Evolutionary conservation across 2,113 vertebrate genomes (phyloP).

Genomic region (Sphyrna mokarran): DNA sequence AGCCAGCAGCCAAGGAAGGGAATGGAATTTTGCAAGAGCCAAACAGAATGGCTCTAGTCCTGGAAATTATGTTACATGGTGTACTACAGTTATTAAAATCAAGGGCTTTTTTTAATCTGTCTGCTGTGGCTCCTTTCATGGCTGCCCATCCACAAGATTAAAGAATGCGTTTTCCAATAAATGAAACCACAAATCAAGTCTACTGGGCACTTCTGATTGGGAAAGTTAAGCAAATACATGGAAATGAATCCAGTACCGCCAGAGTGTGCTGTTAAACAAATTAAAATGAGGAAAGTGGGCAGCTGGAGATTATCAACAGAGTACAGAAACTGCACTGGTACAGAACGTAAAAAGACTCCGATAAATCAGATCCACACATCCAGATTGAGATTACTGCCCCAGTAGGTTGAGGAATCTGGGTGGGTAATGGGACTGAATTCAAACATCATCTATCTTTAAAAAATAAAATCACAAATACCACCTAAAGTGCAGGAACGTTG

Average conservation of each 20-base stretch:
- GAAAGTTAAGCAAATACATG: not conserved
- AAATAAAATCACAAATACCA: not conserved
- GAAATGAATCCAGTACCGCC: not conserved
- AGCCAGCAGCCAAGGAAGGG: not conserved
- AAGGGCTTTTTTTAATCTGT: not conserved
- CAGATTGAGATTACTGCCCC: not conserved
- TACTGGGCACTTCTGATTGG: not conserved
- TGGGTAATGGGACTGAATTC: not conserved
- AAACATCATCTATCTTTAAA: not conserved
- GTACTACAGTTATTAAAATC: not conserved
- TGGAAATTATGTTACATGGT: not conserved
- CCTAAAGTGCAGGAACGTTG: not conserved
- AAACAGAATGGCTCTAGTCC: not conserved
- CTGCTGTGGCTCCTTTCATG: not conserved
- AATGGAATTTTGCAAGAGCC: not conserved
- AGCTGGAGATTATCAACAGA: not conserved
- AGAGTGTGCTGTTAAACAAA: slow-evolving; percentile 31
- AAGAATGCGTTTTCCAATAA: not conserved
- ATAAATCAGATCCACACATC: not conserved
- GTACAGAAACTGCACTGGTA: not conserved
- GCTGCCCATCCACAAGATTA: not conserved
- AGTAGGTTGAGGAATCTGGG: not conserved
- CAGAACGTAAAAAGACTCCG: not conserved
- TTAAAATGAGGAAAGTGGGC: not conserved
- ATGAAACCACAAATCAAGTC: not conserved